Evolutionary conservation across 1,140 invertebrate species (phyloP), one percentile per base, ranked within the genome.

Genomic region (Nasonia giraulti): DNA sequence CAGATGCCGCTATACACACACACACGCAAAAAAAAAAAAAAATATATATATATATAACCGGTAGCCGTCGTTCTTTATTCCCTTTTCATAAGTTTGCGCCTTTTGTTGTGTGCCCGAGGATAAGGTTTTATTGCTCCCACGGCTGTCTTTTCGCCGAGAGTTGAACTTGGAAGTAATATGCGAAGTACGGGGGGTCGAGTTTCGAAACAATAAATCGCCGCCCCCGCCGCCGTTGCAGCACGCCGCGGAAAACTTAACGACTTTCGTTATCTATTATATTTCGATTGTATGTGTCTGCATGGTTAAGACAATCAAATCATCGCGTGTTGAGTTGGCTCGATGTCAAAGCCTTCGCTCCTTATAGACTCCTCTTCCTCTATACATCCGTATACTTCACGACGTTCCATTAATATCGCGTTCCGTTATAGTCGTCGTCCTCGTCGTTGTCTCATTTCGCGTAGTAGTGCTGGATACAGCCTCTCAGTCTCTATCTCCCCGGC

Each of bases 401-500:
- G 31, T 75, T 75, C 31, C 37, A 75, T 75, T 75, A 75, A 75
- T 75, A 75, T 75, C 73, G 69, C 27, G 73, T 37, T 44, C 37
- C 73, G 33, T 2, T 2, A 12, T 71, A 27, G 69, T 71, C 69
- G 69, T 17, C 20, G 14, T 62, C 14, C 55, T 62, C 69, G 69
- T 71, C 69, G 69, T 17, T 33, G 55, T 62, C 55, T 62, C 55
- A 62, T 62, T 62, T 33, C 23, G 69, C 68, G 20, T n/a, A 66
- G 2, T 37, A 37, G 33, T 47, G 12, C 27, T 27, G 0, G n/a
- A 11, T 71, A 17, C 11, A 71, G 69, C 14, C 23, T 44, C 55
- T 62, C 40, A n/a, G 44, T 44, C 40, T 62, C 40, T 44, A 76
- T 44, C 40, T 44, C 33, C n/a, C 33, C 12, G 17, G 37, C 75